A percentile compares a stretch with the other conserved stretches of the same genome.
These are phyloP conservation scores for Characodon lateralis DNA, from an alignment of 2,797 vertebrate genomes.

Conservation along the genomic window DNA sequence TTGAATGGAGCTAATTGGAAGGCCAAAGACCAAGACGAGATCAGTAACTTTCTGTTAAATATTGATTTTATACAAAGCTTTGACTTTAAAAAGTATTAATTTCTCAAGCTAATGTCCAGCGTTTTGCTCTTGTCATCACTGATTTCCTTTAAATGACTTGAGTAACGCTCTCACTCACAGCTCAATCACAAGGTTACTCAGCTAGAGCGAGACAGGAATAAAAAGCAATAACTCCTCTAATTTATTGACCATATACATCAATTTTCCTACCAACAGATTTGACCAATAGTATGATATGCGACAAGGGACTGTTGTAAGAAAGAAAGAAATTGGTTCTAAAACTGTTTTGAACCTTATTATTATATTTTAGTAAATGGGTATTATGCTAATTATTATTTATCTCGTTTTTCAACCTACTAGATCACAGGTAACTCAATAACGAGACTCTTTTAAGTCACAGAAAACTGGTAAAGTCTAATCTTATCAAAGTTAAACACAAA, in stretches of 20 bases:
- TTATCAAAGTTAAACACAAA: too few species aligned
- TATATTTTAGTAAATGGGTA: background rate
- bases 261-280: background rate
- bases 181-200: constrained; percentile 32
- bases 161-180: constrained; percentile 9
- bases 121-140: constrained; percentile 22
- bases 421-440: too few species aligned
- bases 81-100: background rate
- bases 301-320: background rate
- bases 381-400: too few species aligned
- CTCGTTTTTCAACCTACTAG: too few species aligned
- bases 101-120: constrained; percentile 3
- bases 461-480: too few species aligned
- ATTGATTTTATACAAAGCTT: background rate
- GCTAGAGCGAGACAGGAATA: background rate
- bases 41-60: constrained; percentile 16
- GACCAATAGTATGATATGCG: background rate
- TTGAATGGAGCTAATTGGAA: constrained; percentile 30
- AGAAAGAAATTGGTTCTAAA: background rate
- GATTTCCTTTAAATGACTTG: constrained; percentile 25
- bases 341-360: background rate
- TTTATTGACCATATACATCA: background rate
- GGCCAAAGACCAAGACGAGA: background rate
- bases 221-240: background rate
- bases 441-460: too few species aligned